Base-by-base conservation (phyloP, 2,888 invertebrate species). In the Meghimatium bilineatum region DNA sequence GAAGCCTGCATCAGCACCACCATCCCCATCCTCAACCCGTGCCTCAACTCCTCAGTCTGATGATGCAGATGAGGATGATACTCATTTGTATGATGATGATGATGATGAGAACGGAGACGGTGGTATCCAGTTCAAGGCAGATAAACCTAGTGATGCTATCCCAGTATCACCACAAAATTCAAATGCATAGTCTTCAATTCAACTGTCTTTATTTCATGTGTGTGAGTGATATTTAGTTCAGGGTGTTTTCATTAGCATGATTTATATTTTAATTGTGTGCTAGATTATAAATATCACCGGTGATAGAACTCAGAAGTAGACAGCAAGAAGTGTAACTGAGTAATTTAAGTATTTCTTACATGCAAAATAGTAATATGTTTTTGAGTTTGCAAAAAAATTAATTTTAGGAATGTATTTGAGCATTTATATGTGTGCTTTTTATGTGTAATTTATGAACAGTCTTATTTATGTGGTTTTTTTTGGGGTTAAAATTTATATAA, bases 11-110 rank as follows among this genome's bases (percentile, higher is more conserved):
- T 93, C 93, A 6, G 92, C 90, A 82, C 93, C 93, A 0, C 89
- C 93, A 0, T 93, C 93, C 0, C 93, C 94, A 10, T 89, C 93
- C 10, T 85, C 87, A 72, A 93, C 93, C 20, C 89, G 93, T 8
- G 88, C 91, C 14, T 91, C 93, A 26, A 93, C 94, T 12, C 93
- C 93, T 0, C 88, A 89, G n/a, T 92, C 90, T 38, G 91, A 91
- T 49, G 92, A 92, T 71, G 87, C 85, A 17, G 92, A 90, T 32
- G 90, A 90, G 5, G 88, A 89, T 6, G 88, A 88, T 26, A 86
- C 88, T 69, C 82, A 84, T n/a, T 86, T 86, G 49, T 83, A 84
- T 12, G 77, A 86, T 63, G 83, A 86, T 38, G 86, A 86, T 20
- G 83, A 86, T 38, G 86, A 86, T 20, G 78, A 87, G 34, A 82